Evolutionary conservation across 1,140 invertebrate genomes (phyloP).

Genomic region (Meloidogyne hapla): DNA sequence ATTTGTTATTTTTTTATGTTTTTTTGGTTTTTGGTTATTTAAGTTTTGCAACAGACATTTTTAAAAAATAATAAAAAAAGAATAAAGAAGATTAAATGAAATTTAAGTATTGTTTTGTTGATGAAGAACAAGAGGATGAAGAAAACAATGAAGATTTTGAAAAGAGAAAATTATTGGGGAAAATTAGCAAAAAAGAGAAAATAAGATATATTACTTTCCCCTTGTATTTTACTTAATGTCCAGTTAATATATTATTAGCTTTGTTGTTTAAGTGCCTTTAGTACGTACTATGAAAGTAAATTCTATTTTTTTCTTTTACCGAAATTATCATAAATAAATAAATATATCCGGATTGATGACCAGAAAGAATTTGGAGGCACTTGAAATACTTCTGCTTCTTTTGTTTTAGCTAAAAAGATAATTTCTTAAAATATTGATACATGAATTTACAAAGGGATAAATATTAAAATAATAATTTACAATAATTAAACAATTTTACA

Average conservation of each 20-base stretch:
- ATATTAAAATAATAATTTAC: no score
- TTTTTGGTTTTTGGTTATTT: background rate
- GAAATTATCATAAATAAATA: slow-evolving; percentile 1
- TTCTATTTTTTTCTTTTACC: background rate
- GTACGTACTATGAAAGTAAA: background rate
- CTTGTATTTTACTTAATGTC: no score
- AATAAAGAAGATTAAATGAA: slow-evolving; percentile 2
- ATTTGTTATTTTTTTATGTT: background rate
- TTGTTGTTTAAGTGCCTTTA: background rate
- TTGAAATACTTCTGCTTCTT: no score
- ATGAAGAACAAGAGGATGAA: background rate
- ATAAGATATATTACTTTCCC: background rate
- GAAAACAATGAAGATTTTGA: background rate
- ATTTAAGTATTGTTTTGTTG: background rate
- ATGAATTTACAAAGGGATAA: no score
- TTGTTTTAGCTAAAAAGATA: no score
- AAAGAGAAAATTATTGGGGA: background rate
- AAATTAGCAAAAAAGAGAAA: background rate
- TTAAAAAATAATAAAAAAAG: background rate
- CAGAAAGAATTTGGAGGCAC: background rate
- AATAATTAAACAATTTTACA: no score
- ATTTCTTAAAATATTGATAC: no score
- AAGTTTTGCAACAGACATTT: slow-evolving; percentile 1
- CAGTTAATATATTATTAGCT: no score
- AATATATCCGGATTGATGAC: background rate